Evolutionary conservation across 2,888 invertebrate genomes (phyloP).

Genomic region (Ichneumoninae sp.): DNA sequence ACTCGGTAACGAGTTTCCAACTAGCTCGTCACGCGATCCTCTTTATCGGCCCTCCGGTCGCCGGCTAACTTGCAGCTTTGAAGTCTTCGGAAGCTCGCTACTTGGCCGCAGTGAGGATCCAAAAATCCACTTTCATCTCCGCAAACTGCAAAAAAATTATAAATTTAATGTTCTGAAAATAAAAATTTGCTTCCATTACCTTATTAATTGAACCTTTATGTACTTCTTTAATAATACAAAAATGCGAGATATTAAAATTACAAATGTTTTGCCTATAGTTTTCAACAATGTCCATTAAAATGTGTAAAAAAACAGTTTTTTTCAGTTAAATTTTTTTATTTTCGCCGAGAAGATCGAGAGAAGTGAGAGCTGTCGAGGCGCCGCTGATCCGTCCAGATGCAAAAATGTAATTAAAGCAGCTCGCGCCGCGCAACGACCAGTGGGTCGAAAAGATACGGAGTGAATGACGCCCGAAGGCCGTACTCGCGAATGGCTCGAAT

Average conservation of each 20-base stretch:
- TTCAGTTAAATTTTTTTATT: background rate
- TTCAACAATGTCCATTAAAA: too few species aligned
- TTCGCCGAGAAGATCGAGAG: background rate
- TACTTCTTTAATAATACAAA: too few species aligned
- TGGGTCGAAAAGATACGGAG: slow-evolving; percentile 59
- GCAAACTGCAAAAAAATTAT: background rate
- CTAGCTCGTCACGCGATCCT: slow-evolving; percentile 60
- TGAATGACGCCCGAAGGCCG: slow-evolving; percentile 37
- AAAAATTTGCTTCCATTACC: too few species aligned
- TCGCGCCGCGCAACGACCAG: slow-evolving; percentile 78
- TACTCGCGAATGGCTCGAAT: background rate
- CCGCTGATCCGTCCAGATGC: slow-evolving; percentile 66
- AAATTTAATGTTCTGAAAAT: too few species aligned
- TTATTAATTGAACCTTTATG: too few species aligned
- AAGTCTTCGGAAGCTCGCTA: slow-evolving; percentile 18
- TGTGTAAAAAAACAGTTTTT: too few species aligned
- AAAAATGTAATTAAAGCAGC: slow-evolving; percentile 81
- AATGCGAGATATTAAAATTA: too few species aligned
- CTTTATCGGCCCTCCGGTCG: slow-evolving; percentile 30
- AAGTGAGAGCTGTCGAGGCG: slow-evolving; percentile 4
- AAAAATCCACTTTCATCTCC: background rate
- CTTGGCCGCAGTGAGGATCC: background rate
- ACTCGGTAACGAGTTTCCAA: slow-evolving; percentile 62
- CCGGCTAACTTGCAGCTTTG: background rate
- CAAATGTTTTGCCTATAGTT: too few species aligned